Evolutionary conservation across 2,797 vertebrate genomes (phyloP), one percentile per base, ranked within the genome.

Genomic region (Pogonophryne albipinna): DNA sequence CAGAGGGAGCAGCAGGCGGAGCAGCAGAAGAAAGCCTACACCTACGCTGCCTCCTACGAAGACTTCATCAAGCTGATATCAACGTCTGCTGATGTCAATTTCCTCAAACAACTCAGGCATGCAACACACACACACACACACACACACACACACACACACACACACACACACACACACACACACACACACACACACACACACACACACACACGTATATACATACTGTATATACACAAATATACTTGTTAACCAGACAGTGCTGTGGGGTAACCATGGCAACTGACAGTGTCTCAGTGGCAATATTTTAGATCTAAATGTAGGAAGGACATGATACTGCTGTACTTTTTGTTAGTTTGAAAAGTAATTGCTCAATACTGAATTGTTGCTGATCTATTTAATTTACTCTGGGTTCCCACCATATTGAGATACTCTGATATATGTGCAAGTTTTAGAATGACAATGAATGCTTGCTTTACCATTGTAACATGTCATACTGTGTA

Each of bases 31-130:
- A 97, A 98, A 92, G 96, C 97, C 76, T 99, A 99, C 93, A 98
- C 97, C 57, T 99, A 99, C 31, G 97, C 98, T 68, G 97, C 98
- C 85, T 99, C 98, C 70, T 99, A 99, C 15, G 98, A 99, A 90
- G 98, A 99, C 85, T 99, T 99, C 91, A 96, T 99, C 94, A 99
- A 99, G 87, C 97, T 99, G 72, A 99, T 99, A 92, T 97, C 95
- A 89, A 96, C 96, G 93, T 98, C 95, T 85, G 93, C 97, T 0
- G 97, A 99, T 86, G 91, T 98, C 70, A 96, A 98, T 84, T 99
- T 99, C 94, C 96, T 99, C 93, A 98, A 97, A 93, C 98, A 98
- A 83, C 96, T 99, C 95, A 99, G 98, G 98, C 96, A 85, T 5
- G 34, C 34, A 38, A 1, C 8, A 38, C 34, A 38, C 34, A 38